Evolutionary conservation across 2,113 vertebrate genomes (phyloP), one percentile per base, ranked within the genome.

Genomic region (Polypterus senegalus): DNA sequence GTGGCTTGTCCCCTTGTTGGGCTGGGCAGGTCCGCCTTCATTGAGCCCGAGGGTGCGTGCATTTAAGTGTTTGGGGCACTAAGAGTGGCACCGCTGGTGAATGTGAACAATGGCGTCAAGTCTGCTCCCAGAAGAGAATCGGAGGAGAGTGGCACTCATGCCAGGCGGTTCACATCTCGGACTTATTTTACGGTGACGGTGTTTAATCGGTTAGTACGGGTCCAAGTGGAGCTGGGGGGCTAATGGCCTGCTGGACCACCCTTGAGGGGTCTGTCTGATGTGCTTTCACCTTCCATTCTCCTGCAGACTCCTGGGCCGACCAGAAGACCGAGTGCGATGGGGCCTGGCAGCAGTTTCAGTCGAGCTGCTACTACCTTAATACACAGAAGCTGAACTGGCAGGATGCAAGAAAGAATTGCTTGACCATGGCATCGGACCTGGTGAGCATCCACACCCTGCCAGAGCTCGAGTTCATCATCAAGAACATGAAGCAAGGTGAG

Each of bases 371-470:
- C 78, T 87, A 90, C 47, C 70, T 97, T 66, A 89, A 84, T 49
- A 79, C 77, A 0, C 92, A 95, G 66, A 92, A 90, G 71, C 85
- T 77, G 47, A 90, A 82, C 66, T 98, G 94, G 96, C 85, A 87
- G 54, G 78, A 86, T 1, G 90, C 94, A 0, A 89, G 88, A 74
- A 93, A 89, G 74, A 83, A 75, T 5, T 99, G 96, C 60, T 83
- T 94, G 66, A 83, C 88, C 65, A 85, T 85, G 0, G 93, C 91
- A 1, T 89, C 89, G 3, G 92, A 92, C 78, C 80, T 98, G 62
- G 86, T 91, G 79, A 99, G 96, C 83, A 82, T 99, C 73, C 96
- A 98, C 79, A 93, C 89, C 0, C 73, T 94, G 11, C 82, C 90
- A 0, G 96, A 98, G 78, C 78, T 99, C 62, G 96, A 98, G 79